Percentiles rank a stretch among this genome's conserved stretches.
phyloP scores from a whole-genome alignment of 2,797 vertebrate species.

The Danio tinwini region DNA sequence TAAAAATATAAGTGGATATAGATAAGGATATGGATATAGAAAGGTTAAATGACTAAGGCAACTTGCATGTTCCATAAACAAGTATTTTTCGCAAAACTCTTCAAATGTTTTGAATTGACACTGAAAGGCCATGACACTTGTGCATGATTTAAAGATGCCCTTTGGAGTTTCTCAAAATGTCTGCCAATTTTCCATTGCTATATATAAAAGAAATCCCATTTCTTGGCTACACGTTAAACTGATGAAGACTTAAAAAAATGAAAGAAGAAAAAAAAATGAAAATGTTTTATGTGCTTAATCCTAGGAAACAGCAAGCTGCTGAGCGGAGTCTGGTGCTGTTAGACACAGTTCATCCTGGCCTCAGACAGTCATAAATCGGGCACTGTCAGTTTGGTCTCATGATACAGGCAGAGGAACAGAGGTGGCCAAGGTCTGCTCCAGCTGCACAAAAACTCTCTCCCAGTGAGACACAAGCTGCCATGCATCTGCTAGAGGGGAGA shows the following conservation, averaged over 20 bases:
- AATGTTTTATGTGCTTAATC: conserved; percentile 9
- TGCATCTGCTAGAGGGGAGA: conserved; percentile 25
- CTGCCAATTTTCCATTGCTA: conserved; percentile 3
- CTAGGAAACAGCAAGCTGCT: conserved; percentile 9
- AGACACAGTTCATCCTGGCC: conserved; percentile 27
- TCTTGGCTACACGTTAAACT: neutral
- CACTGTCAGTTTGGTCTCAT: conserved; percentile 29
- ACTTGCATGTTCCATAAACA: neutral
- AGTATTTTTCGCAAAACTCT: neutral
- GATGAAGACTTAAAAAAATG: conserved; percentile 9
- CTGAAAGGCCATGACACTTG: neutral
- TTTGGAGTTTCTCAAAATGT: neutral
- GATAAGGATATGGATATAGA: too few species aligned
- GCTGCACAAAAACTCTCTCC: conserved; percentile 43
- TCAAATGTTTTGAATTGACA: neutral
- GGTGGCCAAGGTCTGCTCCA: conserved; percentile 37
- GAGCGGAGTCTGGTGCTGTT: conserved; percentile 1
- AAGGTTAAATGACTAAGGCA: neutral
- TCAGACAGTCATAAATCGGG: conserved; percentile 41
- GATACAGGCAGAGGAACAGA: conserved; percentile 9
- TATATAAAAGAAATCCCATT: conserved; percentile 19
- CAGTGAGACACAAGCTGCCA: conserved; percentile 41
- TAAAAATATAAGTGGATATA: neutral
- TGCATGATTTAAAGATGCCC: conserved; percentile 15
- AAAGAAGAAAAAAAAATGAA: neutral